Evolutionary conservation across 2,888 invertebrate genomes (phyloP), one percentile per base, ranked within the genome.

Genomic region (Onthophagus sagittarius): DNA sequence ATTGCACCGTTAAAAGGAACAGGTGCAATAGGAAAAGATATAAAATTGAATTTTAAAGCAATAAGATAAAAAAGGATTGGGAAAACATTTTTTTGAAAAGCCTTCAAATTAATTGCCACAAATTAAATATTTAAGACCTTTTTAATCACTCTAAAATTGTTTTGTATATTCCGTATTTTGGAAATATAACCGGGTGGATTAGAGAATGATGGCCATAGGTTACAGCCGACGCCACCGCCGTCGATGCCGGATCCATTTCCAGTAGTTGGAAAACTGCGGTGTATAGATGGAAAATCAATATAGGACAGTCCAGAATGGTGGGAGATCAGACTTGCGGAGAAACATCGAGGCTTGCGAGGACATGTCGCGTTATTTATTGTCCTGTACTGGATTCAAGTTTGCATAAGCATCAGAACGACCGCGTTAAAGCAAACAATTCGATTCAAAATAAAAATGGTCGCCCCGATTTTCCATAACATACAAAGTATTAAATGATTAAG

Each of bases 211-310:
- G 39, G 11, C 39, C 39, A 7, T 53, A 53, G 39, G 39, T 53
- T 11, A 53, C 39, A 53, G 6, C 39, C 39, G 11, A 7, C 39
- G 39, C 11, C 9, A 11, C 39, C 39, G 6, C 1, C 39, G 39
- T 53, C 9, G 39, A 53, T 53, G 7, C 5, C 9, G 7, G 11
- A 11, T 53, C 39, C 11, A 53, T 11, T 9, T 53, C 39, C 39
- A 53, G 39, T 53, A 53, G 39, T 53, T 11, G 39, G 39, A 72
- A 62, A 72, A 72, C 72, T 69, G 69, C 69, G 72, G 70, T 69
- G 62, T 79, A 79, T 79, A 79, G 79, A 80, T 80, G 79, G 80
- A 80, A 80, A 80, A 80, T 80, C 80, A 80, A 80, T 80, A 80
- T 53, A 53, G 39, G 39, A 53, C 39, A 7, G 39, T 53, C 39